Conservation (phyloP, 2,113 vertebrate genomes). For the Elanoides forficatus region DNA sequence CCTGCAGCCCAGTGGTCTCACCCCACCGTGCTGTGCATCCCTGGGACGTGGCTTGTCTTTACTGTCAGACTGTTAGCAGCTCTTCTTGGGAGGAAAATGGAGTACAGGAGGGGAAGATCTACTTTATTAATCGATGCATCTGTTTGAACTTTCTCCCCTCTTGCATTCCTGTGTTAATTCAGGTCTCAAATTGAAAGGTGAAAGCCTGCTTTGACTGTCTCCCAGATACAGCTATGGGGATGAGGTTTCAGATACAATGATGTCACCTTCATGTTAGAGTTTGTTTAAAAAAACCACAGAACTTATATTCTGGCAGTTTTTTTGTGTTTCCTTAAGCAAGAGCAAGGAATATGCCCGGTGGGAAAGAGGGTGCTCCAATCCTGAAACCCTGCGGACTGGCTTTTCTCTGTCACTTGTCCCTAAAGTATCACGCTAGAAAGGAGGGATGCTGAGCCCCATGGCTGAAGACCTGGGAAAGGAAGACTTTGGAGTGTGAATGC, state of each 20-base stretch:
- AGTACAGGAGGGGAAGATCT: background rate
- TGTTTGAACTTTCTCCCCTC: background rate
- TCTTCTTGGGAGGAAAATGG: accelerated
- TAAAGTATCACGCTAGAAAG: accelerated
- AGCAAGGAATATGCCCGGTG: background rate
- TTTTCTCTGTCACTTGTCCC: background rate
- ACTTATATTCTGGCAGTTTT: background rate
- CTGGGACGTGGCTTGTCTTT: background rate
- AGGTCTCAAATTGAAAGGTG: background rate
- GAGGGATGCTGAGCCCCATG: background rate
- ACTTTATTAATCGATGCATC: background rate
- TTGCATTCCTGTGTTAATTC: background rate
- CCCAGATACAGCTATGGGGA: background rate
- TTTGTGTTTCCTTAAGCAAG: background rate
- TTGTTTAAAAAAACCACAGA: background rate
- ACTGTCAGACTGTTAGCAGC: background rate
- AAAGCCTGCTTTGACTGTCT: background rate
- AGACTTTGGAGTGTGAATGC: accelerated
- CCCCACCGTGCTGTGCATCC: background rate
- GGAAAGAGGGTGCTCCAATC: background rate
- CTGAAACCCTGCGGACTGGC: no score
- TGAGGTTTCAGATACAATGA: background rate
- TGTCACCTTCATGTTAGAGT: no score
- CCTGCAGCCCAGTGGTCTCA: background rate
- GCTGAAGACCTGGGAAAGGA: background rate